phyloP scores from a whole-genome alignment of 2,888 invertebrate species.

The Melangyna quadrimaculata region DNA sequence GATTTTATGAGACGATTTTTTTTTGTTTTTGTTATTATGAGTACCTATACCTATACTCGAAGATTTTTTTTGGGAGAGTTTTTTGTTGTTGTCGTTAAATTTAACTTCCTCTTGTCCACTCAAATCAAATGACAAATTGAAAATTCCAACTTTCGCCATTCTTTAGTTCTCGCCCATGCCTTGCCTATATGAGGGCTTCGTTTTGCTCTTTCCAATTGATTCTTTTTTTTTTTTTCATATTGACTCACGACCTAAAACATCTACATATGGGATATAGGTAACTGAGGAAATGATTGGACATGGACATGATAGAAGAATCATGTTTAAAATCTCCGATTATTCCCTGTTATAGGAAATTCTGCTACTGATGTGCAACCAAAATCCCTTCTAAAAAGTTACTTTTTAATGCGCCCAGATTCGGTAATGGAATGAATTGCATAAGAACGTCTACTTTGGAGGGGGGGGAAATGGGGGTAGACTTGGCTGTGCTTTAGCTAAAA shows the following conservation, averaged over 20 bases:
- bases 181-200: neutral
- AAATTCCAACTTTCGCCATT: conserved; percentile 62
- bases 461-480: neutral
- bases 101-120: conserved; percentile 44
- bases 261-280: too few relatives aligned
- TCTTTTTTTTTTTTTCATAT: too few relatives aligned
- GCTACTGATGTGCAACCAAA: conserved; percentile 37
- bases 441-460: neutral
- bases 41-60: too few relatives aligned
- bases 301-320: neutral
- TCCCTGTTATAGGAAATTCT: conserved; percentile 44
- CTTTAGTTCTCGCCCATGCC: too few relatives aligned
- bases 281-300: conserved; percentile 17
- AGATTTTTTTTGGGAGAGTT: neutral
- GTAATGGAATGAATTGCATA: neutral
- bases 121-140: conserved; percentile 69
- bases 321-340: neutral
- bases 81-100: conserved; percentile 14
- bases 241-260: conserved; percentile 40
- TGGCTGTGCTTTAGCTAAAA: too few relatives aligned
- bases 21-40: too few relatives aligned
- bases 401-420: conserved; percentile 37
- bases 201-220: conserved; percentile 1
- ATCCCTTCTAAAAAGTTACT: conserved; percentile 52
- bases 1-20: conserved; percentile 58